These are phyloP conservation scores for Lagodon rhomboides DNA, from an alignment of 2,797 vertebrate genomes.

Conservation along the genomic window DNA sequence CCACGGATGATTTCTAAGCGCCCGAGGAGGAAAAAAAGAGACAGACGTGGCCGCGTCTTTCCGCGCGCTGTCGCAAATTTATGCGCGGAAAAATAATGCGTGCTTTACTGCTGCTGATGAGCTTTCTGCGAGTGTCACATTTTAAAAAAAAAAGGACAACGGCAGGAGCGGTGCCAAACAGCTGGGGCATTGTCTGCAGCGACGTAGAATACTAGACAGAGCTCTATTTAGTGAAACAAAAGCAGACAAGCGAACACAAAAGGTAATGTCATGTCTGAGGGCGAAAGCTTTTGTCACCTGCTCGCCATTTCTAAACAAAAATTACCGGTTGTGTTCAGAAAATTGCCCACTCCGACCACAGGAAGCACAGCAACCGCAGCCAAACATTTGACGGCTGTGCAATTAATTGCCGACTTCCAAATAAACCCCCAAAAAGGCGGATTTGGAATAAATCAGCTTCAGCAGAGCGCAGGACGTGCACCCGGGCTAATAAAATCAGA, in stretches of 20 bases:
- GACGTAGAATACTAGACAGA: slow-evolving; percentile 55
- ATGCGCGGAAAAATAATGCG: slow-evolving; percentile 13
- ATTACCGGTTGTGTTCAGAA: slow-evolving; percentile 5
- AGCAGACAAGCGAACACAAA: slow-evolving; percentile 37
- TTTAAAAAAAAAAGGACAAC: slow-evolving; percentile 52
- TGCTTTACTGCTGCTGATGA: slow-evolving; percentile 50
- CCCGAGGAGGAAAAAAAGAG: not conserved
- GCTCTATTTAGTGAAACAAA: slow-evolving; percentile 46
- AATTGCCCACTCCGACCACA: slow-evolving; percentile 16
- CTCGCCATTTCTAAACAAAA: not conserved
- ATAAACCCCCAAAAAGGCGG: slow-evolving; percentile 2
- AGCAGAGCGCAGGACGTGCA: slow-evolving; percentile 35
- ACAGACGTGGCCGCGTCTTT: not conserved
- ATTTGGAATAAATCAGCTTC: slow-evolving; percentile 28
- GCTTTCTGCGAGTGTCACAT: slow-evolving; percentile 56
- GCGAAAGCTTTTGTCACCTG: slow-evolving; percentile 24
- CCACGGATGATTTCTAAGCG: slow-evolving; percentile 21
- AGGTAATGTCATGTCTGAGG: slow-evolving; percentile 33
- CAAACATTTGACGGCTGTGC: not conserved
- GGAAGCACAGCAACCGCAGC: slow-evolving; percentile 14
- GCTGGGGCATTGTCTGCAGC: slow-evolving; percentile 65
- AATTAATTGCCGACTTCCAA: slow-evolving; percentile 21
- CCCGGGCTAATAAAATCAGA: slow-evolving; percentile 65
- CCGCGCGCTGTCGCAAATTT: slow-evolving; percentile 10
- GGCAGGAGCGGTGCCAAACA: slow-evolving; percentile 47